Evolutionary conservation across 64 coral and sea anemone genomes (phyloP).

Genomic region (Hydrozoanthus tunicans): DNA sequence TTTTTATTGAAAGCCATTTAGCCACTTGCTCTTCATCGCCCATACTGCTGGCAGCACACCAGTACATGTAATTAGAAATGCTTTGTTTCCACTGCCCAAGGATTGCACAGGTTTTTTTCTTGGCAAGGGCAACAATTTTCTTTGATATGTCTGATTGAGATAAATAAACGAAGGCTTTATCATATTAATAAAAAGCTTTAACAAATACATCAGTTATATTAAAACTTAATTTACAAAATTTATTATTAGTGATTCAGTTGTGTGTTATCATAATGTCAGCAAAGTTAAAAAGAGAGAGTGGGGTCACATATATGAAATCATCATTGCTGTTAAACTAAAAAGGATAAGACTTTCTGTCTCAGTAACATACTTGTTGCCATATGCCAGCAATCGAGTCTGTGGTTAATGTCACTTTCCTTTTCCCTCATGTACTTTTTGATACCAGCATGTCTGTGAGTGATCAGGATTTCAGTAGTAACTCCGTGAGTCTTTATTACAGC

Average conservation of each 20-base stretch:
- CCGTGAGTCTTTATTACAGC: neutral
- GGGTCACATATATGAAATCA: too few species aligned
- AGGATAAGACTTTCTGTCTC: slow-evolving; percentile 1
- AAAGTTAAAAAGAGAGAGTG: neutral
- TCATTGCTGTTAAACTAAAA: neutral
- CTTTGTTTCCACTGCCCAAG: slow-evolving; percentile 18
- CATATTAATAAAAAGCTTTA: neutral
- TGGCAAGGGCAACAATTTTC: slow-evolving; percentile 21
- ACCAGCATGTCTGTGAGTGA: neutral
- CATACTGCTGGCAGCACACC: slow-evolving; percentile 5
- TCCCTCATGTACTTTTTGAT: neutral
- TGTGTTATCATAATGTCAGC: neutral
- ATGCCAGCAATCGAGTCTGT: slow-evolving; percentile 32
- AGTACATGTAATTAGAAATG: slow-evolving; percentile 18
- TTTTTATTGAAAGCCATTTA: slow-evolving; percentile 14
- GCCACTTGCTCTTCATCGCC: slow-evolving; percentile 4
- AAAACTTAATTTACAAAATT: neutral
- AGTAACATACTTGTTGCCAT: slow-evolving; percentile 31
- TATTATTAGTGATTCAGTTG: neutral
- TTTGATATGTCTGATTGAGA: slow-evolving; percentile 17
- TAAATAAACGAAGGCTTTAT: neutral
- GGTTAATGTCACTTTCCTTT: neutral
- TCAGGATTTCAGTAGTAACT: neutral
- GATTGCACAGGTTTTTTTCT: neutral
- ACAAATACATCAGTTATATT: neutral